Evolutionary conservation across 2,797 vertebrate genomes (phyloP).

Genomic region (Anabas testudineus): DNA sequence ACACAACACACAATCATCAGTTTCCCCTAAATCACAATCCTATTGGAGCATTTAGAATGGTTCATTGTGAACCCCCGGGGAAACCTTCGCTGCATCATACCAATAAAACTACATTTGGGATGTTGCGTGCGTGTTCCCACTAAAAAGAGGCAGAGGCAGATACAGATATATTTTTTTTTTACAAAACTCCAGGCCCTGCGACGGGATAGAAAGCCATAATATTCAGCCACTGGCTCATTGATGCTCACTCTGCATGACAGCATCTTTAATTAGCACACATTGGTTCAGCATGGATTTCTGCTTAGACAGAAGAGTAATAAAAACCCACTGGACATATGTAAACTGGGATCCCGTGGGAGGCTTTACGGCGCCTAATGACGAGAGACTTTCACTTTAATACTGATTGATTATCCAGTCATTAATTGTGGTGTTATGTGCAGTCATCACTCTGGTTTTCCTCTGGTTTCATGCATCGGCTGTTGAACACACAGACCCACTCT

Average conservation of each 20-base stretch:
- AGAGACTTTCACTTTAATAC: slow-evolving; percentile 42
- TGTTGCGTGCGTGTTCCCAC: neutral
- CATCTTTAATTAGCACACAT: slow-evolving; percentile 65
- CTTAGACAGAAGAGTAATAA: slow-evolving; percentile 43
- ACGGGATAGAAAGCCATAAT: slow-evolving; percentile 31
- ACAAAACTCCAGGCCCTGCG: slow-evolving; percentile 27
- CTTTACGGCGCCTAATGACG: slow-evolving; percentile 36
- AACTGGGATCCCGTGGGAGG: slow-evolving; percentile 39
- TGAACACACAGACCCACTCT: neutral
- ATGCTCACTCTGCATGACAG: slow-evolving; percentile 44
- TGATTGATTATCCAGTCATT: slow-evolving; percentile 65
- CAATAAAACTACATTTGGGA: slow-evolving; percentile 24
- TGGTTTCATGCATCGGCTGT: slow-evolving; percentile 15
- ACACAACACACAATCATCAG: slow-evolving; percentile 61
- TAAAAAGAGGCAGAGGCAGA: slow-evolving; percentile 5
- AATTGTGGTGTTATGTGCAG: slow-evolving; percentile 32
- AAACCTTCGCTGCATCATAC: slow-evolving; percentile 22
- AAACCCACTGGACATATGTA: slow-evolving; percentile 53
- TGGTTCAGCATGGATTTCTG: slow-evolving; percentile 55
- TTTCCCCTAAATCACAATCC: slow-evolving; percentile 68
- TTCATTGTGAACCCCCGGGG: slow-evolving; percentile 32
- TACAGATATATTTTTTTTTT: slow-evolving; percentile 42
- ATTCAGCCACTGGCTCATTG: slow-evolving; percentile 34
- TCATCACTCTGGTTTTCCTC: slow-evolving; percentile 11
- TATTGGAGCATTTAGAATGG: slow-evolving; percentile 39